phyloP scores from a whole-genome alignment of 2,113 vertebrate species.

The Brachyistius frenatus region DNA sequence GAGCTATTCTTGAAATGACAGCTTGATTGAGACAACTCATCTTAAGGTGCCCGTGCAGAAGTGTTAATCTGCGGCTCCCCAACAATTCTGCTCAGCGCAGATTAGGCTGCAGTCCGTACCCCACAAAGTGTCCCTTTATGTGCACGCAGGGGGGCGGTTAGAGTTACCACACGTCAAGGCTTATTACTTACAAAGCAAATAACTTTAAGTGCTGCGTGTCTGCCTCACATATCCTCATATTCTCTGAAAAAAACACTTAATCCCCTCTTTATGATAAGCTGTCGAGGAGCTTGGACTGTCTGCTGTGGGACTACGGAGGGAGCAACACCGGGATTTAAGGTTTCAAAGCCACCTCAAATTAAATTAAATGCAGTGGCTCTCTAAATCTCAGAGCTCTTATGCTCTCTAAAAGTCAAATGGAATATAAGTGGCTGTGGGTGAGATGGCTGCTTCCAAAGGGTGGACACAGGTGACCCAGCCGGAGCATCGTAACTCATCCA shows the following conservation, averaged over 20 bases:
- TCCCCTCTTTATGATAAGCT: conserved; percentile 80
- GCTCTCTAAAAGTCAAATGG: conserved; percentile 38
- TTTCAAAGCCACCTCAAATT: conserved; percentile 75
- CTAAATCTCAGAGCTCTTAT: conserved; percentile 55
- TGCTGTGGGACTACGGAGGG: conserved; percentile 58
- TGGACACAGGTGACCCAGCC: conserved; percentile 36
- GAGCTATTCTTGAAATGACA: conserved; percentile 59
- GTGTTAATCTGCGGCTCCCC: conserved; percentile 57
- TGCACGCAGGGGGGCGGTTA: conserved; percentile 29
- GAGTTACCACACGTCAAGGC: conserved; percentile 57
- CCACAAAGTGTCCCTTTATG: conserved; percentile 37
- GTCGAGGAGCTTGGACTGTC: conserved; percentile 74
- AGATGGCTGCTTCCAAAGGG: conserved; percentile 31
- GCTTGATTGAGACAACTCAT: conserved; percentile 56
- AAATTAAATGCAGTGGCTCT: conserved; percentile 69
- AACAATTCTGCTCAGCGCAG: conserved; percentile 51
- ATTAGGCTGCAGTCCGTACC: conserved; percentile 58
- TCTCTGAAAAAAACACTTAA: conserved; percentile 71
- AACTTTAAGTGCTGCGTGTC: conserved; percentile 74
- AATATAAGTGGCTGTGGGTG: conserved; percentile 47
- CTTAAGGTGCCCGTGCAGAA: conserved; percentile 30
- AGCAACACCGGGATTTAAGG: conserved; percentile 66
- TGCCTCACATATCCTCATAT: conserved; percentile 69
- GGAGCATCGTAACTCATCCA: conserved; percentile 48
- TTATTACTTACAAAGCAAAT: conserved; percentile 72